Evolutionary conservation across 2,113 vertebrate genomes (phyloP), one percentile per base, ranked within the genome.

Genomic region (Rhinolophus ferrumequinum): DNA sequence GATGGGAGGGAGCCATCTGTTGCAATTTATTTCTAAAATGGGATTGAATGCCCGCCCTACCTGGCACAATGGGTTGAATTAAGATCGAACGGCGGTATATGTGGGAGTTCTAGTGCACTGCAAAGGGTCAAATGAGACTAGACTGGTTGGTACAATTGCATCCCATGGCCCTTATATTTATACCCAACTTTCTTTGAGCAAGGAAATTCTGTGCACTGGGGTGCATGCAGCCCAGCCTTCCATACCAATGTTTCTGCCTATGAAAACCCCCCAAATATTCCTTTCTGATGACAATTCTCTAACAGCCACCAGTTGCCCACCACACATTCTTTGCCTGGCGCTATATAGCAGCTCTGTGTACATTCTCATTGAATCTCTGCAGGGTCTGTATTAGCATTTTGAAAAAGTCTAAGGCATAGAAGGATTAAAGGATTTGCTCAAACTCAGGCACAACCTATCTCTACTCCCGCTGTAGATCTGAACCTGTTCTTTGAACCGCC

Each of bases 101-200:
- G 15, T 62, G 44, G 33, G 75, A 38, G 18, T 30, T 21, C 64
- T 30, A 33, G 64, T 52, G 50, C 6, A 4, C 21, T 67, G 28
- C 47, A 16, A 41, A 62, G 22, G 58, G 13, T 19, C 47, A 50
- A 16, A 19, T 52, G 38, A 30, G 21, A 24, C 21, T 21, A 66
- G 47, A 67, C n/a, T 47, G 24, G 8, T 52, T 52, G 44, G 22
- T 22, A 10, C 41, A 7, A 2, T 22, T 5, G 12, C 11, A 30
- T 88, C 33, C 0, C 0, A 1, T 28, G 9, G 8, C 7, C n/a
- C 2, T 33, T 5, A 35, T 12, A 11, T 24, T 24, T 9, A 21
- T 13, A 3, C 2, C 26, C 11, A 18, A 6, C 19, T 82, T 69
- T 54, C 52, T 76, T n/a, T 9, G 38, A 6, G 4, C 56, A 35